These are phyloP conservation scores for Drosophila meridionalis DNA, from an alignment of 2,888 invertebrate genomes.

Conservation along the genomic window DNA sequence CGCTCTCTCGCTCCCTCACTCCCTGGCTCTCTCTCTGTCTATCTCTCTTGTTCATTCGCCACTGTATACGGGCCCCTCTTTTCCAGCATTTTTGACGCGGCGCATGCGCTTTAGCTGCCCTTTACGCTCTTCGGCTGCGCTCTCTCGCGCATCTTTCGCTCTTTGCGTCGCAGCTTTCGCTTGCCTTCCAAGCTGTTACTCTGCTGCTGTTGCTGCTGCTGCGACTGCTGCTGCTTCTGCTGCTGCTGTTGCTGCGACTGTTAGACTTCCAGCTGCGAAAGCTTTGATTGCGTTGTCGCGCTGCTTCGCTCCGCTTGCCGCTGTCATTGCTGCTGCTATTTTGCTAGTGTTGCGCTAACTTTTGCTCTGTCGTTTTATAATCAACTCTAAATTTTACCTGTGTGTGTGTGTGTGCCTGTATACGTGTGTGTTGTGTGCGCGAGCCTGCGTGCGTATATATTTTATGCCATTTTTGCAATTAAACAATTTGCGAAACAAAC, in stretches of 20 bases:
- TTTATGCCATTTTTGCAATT: constrained; percentile 26
- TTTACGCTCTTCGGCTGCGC: constrained; percentile 28
- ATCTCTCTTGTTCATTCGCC: background rate
- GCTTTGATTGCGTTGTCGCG: constrained; percentile 59
- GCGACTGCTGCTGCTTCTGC: constrained; percentile 14
- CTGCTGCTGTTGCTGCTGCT: constrained; percentile 11
- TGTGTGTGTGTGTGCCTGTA: constrained; percentile 27
- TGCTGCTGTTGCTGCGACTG: constrained; percentile 32
- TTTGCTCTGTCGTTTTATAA: constrained; percentile 83
- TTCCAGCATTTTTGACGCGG: constrained; percentile 64
- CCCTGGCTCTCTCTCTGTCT: background rate
- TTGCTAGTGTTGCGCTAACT: constrained; percentile 83
- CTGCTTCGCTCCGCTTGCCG: constrained; percentile 65
- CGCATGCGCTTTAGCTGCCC: constrained; percentile 70
- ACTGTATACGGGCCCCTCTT: constrained; percentile 23
- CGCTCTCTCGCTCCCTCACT: background rate
- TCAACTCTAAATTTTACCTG: constrained; percentile 59
- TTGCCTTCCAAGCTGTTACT: constrained; percentile 37
- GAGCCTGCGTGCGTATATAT: constrained; percentile 12
- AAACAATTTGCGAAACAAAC: constrained; percentile 35
- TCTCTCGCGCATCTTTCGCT: constrained; percentile 16
- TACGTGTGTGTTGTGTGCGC: constrained; percentile 32
- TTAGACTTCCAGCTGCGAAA: constrained; percentile 59
- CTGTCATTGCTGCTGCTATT: constrained; percentile 70
- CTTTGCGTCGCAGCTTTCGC: constrained; percentile 37